Evolutionary conservation across 2,113 vertebrate genomes (phyloP).

Genomic region (Ifrita kowaldi): DNA sequence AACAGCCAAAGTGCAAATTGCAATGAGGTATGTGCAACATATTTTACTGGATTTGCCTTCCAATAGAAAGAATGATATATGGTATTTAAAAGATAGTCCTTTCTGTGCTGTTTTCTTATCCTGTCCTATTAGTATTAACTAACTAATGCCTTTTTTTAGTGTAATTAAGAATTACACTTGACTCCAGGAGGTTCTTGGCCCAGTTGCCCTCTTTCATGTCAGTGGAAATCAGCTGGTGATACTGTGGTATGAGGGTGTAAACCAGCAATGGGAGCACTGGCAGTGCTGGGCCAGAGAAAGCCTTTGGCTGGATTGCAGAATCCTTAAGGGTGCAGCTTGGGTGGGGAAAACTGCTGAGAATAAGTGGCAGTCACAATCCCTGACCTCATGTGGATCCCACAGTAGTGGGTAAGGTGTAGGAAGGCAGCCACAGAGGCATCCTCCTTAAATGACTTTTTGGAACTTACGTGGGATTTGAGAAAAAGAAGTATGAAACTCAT

Average conservation of each 20-base stretch:
- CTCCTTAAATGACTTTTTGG: not conserved
- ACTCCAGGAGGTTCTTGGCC: not conserved
- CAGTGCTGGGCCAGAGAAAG: not conserved
- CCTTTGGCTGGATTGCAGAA: not conserved
- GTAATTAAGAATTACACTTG: not conserved
- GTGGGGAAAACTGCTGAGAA: not conserved
- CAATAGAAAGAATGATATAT: not conserved
- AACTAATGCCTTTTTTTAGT: not conserved
- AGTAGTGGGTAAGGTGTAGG: not conserved
- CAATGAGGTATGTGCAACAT: constrained; percentile 77
- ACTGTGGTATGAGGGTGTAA: not conserved
- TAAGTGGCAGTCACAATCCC: not conserved
- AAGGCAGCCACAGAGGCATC: not conserved
- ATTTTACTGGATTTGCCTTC: not conserved
- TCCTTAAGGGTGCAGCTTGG: not conserved
- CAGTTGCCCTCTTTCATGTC: not conserved
- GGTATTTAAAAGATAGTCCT: not conserved
- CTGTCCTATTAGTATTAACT: not conserved
- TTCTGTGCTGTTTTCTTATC: not conserved
- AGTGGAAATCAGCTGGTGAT: not conserved
- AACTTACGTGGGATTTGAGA: not conserved
- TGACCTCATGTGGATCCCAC: not conserved
- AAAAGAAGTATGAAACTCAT: not conserved
- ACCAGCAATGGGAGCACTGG: not conserved
- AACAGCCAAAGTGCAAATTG: constrained; percentile 86